Percentiles rank a stretch among this genome's conserved stretches.
These are phyloP conservation scores for Berghia stephanieae DNA, from an alignment of 1,140 invertebrate genomes.

Conservation along the genomic window DNA sequence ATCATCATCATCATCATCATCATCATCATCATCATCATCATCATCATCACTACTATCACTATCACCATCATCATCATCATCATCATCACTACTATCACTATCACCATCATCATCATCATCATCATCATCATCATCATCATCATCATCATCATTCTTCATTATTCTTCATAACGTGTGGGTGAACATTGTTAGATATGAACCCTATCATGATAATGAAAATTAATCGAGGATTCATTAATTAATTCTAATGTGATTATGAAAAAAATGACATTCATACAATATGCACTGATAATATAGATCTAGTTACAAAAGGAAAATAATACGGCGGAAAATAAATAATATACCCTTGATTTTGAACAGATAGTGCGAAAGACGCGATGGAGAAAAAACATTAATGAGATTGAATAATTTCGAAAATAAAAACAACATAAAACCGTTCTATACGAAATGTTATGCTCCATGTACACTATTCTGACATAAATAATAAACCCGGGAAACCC, in stretches of 20 bases:
- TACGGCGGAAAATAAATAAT: neutral
- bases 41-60: neutral
- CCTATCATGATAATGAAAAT: neutral
- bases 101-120: conserved; percentile 18
- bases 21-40: conserved; percentile 14
- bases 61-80: conserved; percentile 9
- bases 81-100: conserved; percentile 1
- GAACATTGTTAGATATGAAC: too few species aligned
- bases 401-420: too few species aligned
- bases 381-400: too few species aligned
- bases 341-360: too few species aligned
- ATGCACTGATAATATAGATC: conserved; percentile 16
- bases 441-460: too few species aligned
- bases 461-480: too few species aligned
- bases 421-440: too few species aligned
- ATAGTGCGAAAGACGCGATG: too few species aligned
- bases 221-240: neutral
- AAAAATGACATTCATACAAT: neutral
- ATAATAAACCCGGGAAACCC: too few species aligned
- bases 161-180: neutral
- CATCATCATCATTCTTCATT: conserved; percentile 1
- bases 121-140: conserved; percentile 18
- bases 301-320: neutral
- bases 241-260: neutral
- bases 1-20: too few species aligned